Evolutionary conservation across 1,140 invertebrate species (phyloP).

Genomic region (Centruroides sculpturatus): DNA sequence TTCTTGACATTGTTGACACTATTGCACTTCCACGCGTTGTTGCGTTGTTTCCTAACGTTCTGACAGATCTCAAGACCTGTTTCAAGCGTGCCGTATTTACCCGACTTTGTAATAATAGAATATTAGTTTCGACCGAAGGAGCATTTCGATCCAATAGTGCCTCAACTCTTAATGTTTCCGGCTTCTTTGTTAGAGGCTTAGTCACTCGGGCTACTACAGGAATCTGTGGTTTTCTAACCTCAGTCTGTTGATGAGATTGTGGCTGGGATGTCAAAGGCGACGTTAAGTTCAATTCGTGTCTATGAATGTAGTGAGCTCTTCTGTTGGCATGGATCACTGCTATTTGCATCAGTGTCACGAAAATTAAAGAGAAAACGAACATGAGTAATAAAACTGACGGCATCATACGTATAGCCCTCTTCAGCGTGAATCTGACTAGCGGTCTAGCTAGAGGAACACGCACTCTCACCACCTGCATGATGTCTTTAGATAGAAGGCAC

Average conservation of each 20-base stretch:
- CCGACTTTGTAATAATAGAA: constrained; percentile 20
- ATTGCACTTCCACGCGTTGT: too few relatives aligned
- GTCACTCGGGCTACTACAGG: background rate
- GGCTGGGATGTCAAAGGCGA: background rate
- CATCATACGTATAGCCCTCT: constrained; percentile 15
- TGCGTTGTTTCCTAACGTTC: too few relatives aligned
- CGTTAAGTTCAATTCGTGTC: background rate
- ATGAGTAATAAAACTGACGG: constrained; percentile 18
- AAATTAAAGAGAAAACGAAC: constrained; percentile 19
- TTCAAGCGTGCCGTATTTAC: constrained; percentile 14
- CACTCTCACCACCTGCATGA: constrained; percentile 12
- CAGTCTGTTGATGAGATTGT: background rate
- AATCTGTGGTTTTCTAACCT: background rate
- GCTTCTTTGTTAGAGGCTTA: background rate
- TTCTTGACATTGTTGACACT: background rate
- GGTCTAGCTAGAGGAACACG: constrained; percentile 18
- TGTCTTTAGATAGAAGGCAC: background rate
- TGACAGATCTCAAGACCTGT: background rate
- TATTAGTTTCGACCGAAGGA: constrained; percentile 22
- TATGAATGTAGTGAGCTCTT: constrained; percentile 8
- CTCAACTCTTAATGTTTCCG: constrained; percentile 20
- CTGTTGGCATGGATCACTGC: constrained; percentile 19
- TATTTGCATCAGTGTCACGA: constrained; percentile 20
- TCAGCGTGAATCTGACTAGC: constrained; percentile 18
- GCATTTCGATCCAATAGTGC: constrained; percentile 24